Base-by-base conservation (phyloP, 2,888 invertebrate genomes). In the Suillia variegata region DNA sequence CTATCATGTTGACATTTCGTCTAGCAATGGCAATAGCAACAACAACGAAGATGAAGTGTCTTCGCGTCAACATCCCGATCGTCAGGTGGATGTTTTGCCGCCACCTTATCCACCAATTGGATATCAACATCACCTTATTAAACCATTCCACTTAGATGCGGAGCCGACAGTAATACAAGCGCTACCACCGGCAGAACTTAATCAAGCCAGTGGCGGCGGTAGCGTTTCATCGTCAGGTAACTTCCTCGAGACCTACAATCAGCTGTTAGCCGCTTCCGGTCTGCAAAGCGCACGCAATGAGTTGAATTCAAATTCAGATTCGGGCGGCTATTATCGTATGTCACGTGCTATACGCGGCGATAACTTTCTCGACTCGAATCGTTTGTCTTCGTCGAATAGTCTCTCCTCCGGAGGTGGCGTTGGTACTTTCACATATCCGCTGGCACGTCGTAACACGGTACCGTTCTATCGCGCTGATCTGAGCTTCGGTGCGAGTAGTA, bases 1-100 rank as follows among this genome's bases (percentile, higher is more conserved):
- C 2, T 90, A 89, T 68, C 86, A 85, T 58, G 89, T 90, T 20
- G 89, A 89, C 71, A 88, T 90, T 61, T 74, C 76, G 6, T 72
- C 74, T 1, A 62, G 70, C 47, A n/a, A n/a, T n/a, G n/a, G n/a
- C n/a, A n/a, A n/a, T n/a, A n/a, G n/a, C n/a, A n/a, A n/a, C n/a
- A n/a, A n/a, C n/a, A n/a, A n/a, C n/a, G n/a, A n/a, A n/a, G 70
- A 69, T 12, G 77, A 77, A 12, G 73, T 73, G 13, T 69, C 73
- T n/a, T 57, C 67, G 4, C 77, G 76, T 1, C 62, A 78, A 38
- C 74, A 78, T 54, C 69, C 70, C 3, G 76, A 79, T 38, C 71
- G 75, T 2, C 82, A 80, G 62, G 80, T 81, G 15, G 81, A 81
- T 63, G 81, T 81, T 18, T 56, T 81, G 57, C 79, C 80, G 0